These are phyloP conservation scores for Percina caprodes DNA, from an alignment of 2,113 vertebrate genomes.

Conservation along the genomic window DNA sequence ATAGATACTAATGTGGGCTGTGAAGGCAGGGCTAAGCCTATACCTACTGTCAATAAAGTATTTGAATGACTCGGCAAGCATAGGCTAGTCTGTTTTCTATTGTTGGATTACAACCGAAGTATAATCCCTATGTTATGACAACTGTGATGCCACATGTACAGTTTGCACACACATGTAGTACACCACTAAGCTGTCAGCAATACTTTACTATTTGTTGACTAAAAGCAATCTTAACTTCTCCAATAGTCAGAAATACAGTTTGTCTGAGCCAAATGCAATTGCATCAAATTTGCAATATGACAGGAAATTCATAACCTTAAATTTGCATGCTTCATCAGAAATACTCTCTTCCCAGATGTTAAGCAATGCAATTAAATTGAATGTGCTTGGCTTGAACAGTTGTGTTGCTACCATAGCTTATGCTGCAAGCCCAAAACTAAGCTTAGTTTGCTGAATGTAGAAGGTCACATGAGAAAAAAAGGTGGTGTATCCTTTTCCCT, in stretches of 20 bases:
- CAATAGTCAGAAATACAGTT: not conserved
- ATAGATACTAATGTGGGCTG: conserved; percentile 53
- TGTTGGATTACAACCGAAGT: conserved; percentile 26
- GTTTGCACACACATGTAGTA: not conserved
- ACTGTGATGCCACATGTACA: conserved; percentile 19
- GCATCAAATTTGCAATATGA: conserved; percentile 17
- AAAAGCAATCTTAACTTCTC: not conserved
- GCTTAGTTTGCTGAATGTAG: conserved; percentile 58
- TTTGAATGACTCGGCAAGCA: conserved; percentile 29
- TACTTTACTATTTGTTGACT: conserved; percentile 1
- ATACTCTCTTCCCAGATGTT: conserved; percentile 28
- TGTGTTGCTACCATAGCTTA: conserved; percentile 13
- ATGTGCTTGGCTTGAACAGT: conserved; percentile 41
- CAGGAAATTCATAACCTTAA: not conserved
- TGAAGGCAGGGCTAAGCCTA: conserved; percentile 10
- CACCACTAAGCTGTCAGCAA: not conserved
- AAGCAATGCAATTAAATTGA: conserved; percentile 41
- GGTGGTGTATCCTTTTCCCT: conserved; percentile 64
- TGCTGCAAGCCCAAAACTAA: conserved; percentile 39
- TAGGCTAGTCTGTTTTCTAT: conserved; percentile 36
- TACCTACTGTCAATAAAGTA: conserved; percentile 36
- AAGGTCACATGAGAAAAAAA: conserved; percentile 63
- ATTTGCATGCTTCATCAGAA: conserved; percentile 27
- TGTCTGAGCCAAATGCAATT: conserved; percentile 14
- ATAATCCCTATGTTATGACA: conserved; percentile 45